A percentile compares a stretch with the other conserved stretches of the same genome.
phyloP scores from a whole-genome alignment of 2,113 vertebrate genomes.

The Nesoenas mayeri region DNA sequence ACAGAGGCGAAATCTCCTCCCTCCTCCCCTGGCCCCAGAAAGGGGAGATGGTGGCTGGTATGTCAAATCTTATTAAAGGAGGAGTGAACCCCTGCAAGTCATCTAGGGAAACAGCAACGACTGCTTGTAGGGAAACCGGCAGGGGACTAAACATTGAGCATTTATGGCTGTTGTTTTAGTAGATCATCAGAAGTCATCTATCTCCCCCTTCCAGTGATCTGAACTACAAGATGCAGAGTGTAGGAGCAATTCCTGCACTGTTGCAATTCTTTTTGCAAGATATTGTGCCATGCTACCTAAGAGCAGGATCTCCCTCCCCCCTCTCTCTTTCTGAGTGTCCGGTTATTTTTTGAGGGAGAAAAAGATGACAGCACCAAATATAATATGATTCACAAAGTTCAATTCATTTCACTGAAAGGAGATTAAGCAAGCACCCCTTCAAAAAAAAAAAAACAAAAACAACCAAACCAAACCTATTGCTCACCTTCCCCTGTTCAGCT shows the following conservation, averaged over 20 bases:
- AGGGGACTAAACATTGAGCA: neutral
- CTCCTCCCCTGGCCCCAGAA: neutral
- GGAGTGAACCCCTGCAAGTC: neutral
- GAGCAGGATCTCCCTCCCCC: neutral
- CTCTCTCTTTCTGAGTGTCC: neutral
- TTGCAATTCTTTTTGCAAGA: neutral
- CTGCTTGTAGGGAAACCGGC: neutral
- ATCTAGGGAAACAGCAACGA: neutral
- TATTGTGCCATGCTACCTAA: neutral
- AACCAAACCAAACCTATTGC: neutral
- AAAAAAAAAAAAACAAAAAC: neutral
- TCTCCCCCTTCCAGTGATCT: neutral
- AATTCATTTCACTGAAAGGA: constrained; percentile 11
- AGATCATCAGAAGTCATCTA: neutral
- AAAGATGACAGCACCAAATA: neutral
- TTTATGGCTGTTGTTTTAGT: constrained; percentile 35
- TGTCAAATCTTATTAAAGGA: constrained; percentile 24
- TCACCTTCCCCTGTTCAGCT: neutral
- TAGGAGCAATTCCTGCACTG: neutral
- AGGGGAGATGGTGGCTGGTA: constrained; percentile 13
- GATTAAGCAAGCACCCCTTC: neutral
- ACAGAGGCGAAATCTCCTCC: neutral
- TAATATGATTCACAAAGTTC: constrained; percentile 41
- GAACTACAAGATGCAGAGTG: neutral
- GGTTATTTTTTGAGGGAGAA: neutral